Percentiles rank a stretch among this genome's conserved stretches.
These are phyloP conservation scores for Leptinotarsa lineolata DNA, from an alignment of 1,140 invertebrate genomes.

Conservation along the genomic window DNA sequence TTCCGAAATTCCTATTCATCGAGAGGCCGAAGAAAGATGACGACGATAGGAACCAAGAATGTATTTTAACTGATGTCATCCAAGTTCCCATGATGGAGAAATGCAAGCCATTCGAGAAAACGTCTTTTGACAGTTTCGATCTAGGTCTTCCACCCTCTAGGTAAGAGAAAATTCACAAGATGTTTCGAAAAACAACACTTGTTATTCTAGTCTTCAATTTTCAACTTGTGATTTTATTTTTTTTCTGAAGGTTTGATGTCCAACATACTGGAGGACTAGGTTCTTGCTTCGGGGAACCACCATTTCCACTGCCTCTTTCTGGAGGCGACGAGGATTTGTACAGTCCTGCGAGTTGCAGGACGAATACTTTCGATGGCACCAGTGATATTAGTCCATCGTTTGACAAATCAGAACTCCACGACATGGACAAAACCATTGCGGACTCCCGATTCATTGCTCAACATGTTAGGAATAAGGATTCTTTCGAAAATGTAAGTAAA, in stretches of 20 bases:
- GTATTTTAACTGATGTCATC: conserved; percentile 53
- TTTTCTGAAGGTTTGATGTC: conserved; percentile 56
- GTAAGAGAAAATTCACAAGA: conserved; percentile 48
- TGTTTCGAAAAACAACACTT: too few species aligned
- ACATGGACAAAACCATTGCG: conserved; percentile 86
- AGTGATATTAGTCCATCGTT: conserved; percentile 78
- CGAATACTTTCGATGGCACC: conserved; percentile 58
- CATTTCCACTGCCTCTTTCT: conserved; percentile 69
- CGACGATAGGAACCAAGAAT: conserved; percentile 56
- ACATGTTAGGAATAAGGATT: conserved; percentile 91
- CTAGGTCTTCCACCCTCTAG: conserved; percentile 59
- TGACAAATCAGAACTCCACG: conserved; percentile 73
- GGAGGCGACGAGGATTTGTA: conserved; percentile 81
- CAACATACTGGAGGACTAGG: conserved; percentile 60
- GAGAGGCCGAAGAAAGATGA: conserved; percentile 80
- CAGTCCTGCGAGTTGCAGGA: conserved; percentile 64
- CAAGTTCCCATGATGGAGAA: conserved; percentile 53
- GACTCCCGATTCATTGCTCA: conserved; percentile 92
- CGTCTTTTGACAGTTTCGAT: conserved; percentile 54
- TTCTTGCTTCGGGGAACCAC: conserved; percentile 67
- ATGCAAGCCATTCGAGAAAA: conserved; percentile 51
- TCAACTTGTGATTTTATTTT: neutral
- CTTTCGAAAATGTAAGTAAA: conserved; percentile 86
- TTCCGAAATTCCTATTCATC: conserved; percentile 85
- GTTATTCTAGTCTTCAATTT: too few species aligned